Percentiles rank a stretch among this genome's conserved stretches.
phyloP scores from a whole-genome alignment of 2,797 vertebrate species.

The Fratercula arctica region DNA sequence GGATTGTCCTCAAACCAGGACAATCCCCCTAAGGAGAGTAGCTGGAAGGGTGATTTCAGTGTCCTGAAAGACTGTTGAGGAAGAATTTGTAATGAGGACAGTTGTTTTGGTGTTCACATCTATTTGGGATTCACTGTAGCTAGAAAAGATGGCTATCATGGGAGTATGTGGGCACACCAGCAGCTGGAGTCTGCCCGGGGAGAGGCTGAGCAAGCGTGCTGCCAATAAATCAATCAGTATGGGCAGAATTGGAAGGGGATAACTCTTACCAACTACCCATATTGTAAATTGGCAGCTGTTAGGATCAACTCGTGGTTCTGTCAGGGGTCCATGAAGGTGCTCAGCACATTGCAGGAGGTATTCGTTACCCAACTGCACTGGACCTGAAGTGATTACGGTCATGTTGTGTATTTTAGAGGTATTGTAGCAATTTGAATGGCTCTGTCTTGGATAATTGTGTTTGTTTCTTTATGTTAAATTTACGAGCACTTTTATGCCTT shows the following conservation, averaged over 20 bases:
- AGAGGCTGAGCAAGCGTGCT: accelerated
- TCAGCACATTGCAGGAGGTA: not conserved
- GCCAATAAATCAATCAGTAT: not conserved
- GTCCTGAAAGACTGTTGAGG: not conserved
- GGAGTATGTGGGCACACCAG: accelerated
- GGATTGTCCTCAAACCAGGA: not conserved
- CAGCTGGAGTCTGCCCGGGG: not conserved
- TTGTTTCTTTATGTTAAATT: conserved; percentile 50
- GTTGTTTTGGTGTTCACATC: not conserved
- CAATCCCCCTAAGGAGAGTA: not conserved
- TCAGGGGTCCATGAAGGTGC: not conserved
- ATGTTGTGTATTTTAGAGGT: not conserved
- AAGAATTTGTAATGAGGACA: not conserved
- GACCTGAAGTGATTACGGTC: not conserved
- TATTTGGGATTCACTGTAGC: not conserved
- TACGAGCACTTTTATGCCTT: conserved; percentile 30
- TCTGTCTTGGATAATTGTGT: conserved; percentile 44
- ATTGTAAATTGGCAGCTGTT: not conserved
- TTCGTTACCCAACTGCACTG: not conserved
- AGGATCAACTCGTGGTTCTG: not conserved
- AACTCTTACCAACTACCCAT: not conserved
- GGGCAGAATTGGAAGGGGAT: not conserved
- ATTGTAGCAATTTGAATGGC: not conserved
- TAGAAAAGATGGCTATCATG: accelerated
- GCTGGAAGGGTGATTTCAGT: not conserved